These are phyloP conservation scores for Drosophila hamatofila DNA, from an alignment of 2,888 invertebrate species.

Conservation along the genomic window DNA sequence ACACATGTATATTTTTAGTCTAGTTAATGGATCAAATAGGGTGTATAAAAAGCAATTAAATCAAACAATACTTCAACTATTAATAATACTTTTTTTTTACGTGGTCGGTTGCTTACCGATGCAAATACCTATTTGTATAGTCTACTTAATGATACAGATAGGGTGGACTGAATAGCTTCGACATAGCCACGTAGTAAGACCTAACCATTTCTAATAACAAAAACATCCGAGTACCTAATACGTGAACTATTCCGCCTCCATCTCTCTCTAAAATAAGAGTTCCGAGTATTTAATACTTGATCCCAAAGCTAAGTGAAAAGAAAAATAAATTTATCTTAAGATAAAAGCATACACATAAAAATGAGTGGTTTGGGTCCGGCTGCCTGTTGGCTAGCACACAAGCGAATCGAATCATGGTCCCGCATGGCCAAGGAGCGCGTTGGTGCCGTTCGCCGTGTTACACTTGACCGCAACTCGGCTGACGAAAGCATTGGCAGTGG, in stretches of 20 bases:
- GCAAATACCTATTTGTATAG: background rate
- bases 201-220: background rate
- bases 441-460: conserved; percentile 85
- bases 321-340: background rate
- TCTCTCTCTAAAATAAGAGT: background rate
- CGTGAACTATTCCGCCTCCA: background rate
- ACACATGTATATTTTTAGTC: no score
- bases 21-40: no score
- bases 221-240: background rate
- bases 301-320: background rate
- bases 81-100: no score
- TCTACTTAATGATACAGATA: background rate
- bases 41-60: no score
- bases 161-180: background rate
- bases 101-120: no score
- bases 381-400: conserved; percentile 92
- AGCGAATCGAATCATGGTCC: conserved; percentile 91
- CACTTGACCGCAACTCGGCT: conserved; percentile 83
- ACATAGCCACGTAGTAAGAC: background rate
- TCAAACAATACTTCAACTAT: no score
- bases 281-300: background rate
- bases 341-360: conserved; percentile 25
- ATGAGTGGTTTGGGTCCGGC: conserved; percentile 91
- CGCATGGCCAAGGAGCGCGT: conserved; percentile 89
- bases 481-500: conserved; percentile 72